Evolutionary conservation across 2,888 invertebrate species (phyloP), one percentile per base, ranked within the genome.

Genomic region (Mythimna impura): DNA sequence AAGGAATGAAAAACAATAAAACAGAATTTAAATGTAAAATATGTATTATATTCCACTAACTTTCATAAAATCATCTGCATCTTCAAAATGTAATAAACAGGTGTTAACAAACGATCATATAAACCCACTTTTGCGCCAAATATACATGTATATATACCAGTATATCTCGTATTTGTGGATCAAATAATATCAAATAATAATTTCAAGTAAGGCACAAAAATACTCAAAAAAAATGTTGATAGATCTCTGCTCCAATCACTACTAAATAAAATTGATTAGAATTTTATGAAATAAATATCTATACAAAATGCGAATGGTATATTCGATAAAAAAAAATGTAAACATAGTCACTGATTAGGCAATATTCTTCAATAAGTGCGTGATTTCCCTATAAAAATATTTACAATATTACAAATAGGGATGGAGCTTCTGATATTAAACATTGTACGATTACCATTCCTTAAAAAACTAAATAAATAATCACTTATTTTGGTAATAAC

Each of bases 11-110:
- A 55, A 20, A 73, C 84, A 91, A 89, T 89, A 88, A 91, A 90
- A 89, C 80, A 80, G 66, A 52, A 64, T 88, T 84, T 91, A 89
- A 93, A 91, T 92, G 90, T 94, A 94, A 94, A 94, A 94, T 95
- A 73, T 73, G 30, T 68, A 93, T 94, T 75, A 93, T 94, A 95
- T 94, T 95, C 87, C 86, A 91, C 93, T 93, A 93, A 94, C 92
- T 87, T 91, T 91, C 92, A 92, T 92, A 92, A 90, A 92, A 89
- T 90, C 89, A 90, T 92, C 90, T 92, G 88, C 89, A 89, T 89
- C 87, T 90, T 90, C 85, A 89, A 71, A 63, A 50, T 73, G 14
- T 73, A 54, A 43, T 75, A 40, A 78, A 79, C 63, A 83, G 84
- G 84, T 88, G 87, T 86, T 88, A 89, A 90, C 88, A 87, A 89